phyloP scores from a whole-genome alignment of 2,888 invertebrate genomes.

The Hemistola chrysoprasaria region DNA sequence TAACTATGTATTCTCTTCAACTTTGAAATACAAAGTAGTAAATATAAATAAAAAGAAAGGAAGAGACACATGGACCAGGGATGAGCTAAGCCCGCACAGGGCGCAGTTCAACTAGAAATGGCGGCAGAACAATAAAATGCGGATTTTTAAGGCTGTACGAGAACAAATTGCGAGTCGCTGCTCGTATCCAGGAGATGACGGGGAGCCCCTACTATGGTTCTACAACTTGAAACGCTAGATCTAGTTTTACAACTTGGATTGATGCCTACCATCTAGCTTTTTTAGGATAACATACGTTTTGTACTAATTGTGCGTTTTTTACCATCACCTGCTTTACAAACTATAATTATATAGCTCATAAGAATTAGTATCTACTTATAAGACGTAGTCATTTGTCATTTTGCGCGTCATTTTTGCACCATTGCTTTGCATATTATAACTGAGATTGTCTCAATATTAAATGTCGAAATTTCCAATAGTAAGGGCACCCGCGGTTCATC shows the following conservation, averaged over 20 bases:
- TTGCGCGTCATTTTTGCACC: too few species aligned
- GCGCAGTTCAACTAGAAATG: constrained; percentile 65
- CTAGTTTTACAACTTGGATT: constrained; percentile 2
- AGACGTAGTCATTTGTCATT: too few species aligned
- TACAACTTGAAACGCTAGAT: too few species aligned
- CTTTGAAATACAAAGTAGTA: constrained; percentile 7
- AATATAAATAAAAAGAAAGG: constrained; percentile 30
- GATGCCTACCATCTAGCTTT: too few species aligned
- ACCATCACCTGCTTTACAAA: too few species aligned
- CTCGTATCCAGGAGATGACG: constrained; percentile 63
- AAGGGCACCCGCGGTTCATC: constrained; percentile 53
- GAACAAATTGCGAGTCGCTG: constrained; percentile 71
- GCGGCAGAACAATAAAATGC: constrained; percentile 73
- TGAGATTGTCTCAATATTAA: background rate
- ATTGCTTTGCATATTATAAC: too few species aligned
- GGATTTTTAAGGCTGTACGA: constrained; percentile 75
- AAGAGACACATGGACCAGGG: constrained; percentile 37
- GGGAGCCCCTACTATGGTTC: constrained; percentile 48
- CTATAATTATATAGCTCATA: too few species aligned
- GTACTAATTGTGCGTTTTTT: too few species aligned
- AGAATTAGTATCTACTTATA: too few species aligned
- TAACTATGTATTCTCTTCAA: too few species aligned
- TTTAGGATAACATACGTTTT: too few species aligned
- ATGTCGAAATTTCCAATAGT: constrained; percentile 30
- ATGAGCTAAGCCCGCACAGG: constrained; percentile 46